Conservation (phyloP, 1,140 invertebrate genomes). For the Rhopalosiphum padi region DNA sequence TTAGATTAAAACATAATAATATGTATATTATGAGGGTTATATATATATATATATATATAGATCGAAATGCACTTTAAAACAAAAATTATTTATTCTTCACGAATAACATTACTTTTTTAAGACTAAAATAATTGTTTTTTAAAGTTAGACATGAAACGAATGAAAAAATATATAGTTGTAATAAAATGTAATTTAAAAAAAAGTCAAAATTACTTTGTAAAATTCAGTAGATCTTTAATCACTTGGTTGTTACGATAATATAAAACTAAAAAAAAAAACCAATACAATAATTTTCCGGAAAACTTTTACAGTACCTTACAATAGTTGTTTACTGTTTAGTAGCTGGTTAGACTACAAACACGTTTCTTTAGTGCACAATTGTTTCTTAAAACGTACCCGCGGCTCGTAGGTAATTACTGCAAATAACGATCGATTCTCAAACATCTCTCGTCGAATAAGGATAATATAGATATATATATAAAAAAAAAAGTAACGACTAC, state of each 20-base stretch:
- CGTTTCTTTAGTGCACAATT: not conserved
- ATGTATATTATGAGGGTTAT: not conserved
- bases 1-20: not conserved
- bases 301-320: not conserved
- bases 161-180: not conserved
- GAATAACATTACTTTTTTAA: not conserved
- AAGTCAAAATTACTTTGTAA: not conserved
- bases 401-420: not conserved
- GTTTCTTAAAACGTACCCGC: not conserved
- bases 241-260: not conserved
- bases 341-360: not conserved
- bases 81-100: not conserved
- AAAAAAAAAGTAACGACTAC: not conserved
- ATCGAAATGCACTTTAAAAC: not conserved
- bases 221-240: not conserved
- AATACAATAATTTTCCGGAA: not conserved
- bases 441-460: not conserved
- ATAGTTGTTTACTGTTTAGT: not conserved
- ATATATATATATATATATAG: too few relatives aligned
- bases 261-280: not conserved
- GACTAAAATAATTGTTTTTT: not conserved
- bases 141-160: not conserved
- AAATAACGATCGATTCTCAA: not conserved
- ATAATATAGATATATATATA: not conserved
- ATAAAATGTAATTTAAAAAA: not conserved